Conservation (phyloP, 2,113 vertebrate genomes). For the Cephalopterus ornatus region DNA sequence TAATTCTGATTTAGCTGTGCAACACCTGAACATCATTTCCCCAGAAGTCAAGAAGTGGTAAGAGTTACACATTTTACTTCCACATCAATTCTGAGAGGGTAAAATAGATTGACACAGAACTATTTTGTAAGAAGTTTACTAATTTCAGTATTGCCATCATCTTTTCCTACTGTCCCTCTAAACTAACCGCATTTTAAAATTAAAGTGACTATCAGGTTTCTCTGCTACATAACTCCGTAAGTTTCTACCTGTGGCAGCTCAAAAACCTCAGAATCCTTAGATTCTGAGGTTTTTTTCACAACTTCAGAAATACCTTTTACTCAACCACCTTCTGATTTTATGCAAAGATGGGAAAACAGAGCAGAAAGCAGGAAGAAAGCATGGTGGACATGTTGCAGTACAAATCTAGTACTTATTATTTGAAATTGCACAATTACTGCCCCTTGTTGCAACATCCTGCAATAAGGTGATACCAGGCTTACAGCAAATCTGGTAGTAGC, state of each 20-base stretch:
- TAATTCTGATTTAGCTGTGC: neutral
- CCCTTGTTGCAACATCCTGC: neutral
- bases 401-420: neutral
- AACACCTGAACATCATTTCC: neutral
- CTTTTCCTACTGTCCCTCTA: neutral
- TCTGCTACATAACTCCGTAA: neutral
- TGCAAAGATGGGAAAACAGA: neutral
- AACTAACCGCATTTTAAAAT: neutral
- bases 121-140: neutral
- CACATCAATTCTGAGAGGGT: neutral
- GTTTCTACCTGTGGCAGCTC: neutral
- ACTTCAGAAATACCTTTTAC: neutral
- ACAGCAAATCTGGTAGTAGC: too few species aligned
- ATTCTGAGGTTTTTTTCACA: neutral
- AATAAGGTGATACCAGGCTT: neutral
- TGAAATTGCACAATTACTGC: neutral
- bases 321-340: neutral
- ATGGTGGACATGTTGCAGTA: neutral
- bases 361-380: neutral
- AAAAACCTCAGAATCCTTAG: neutral
- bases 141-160: neutral
- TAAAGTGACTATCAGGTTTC: neutral
- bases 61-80: neutral
- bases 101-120: neutral
- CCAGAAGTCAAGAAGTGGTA: neutral